Evolutionary conservation across 2,888 invertebrate genomes (phyloP).

Genomic region (Drosophila tripunctata): DNA sequence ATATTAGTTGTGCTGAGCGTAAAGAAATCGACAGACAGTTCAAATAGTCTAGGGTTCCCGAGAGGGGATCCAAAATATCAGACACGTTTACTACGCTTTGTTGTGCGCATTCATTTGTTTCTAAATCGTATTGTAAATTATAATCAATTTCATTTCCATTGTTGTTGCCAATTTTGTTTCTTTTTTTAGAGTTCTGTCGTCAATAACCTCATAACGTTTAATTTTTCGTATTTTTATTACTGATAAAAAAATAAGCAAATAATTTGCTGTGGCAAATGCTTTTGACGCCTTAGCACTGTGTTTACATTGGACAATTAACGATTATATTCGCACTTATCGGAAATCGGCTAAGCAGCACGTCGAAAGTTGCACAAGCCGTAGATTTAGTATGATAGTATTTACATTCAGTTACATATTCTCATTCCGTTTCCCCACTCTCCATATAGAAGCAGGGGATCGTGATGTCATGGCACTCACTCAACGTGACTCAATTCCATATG

Average conservation of each 20-base stretch:
- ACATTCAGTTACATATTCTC: background rate
- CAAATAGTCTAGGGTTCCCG: background rate
- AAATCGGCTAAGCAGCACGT: conserved; percentile 11
- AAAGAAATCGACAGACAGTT: conserved; percentile 1
- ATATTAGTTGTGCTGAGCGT: background rate
- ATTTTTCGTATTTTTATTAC: conserved; percentile 18
- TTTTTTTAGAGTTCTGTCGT: conserved; percentile 8
- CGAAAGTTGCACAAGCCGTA: background rate
- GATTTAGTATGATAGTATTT: background rate
- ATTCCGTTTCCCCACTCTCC: background rate
- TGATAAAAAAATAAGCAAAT: conserved; percentile 29
- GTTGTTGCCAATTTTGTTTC: background rate
- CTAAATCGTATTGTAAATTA: conserved; percentile 24
- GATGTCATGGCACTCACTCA: conserved; percentile 36
- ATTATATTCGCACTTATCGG: conserved; percentile 14
- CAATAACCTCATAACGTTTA: conserved; percentile 27
- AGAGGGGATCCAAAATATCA: background rate
- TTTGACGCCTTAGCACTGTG: conserved; percentile 35
- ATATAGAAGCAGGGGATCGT: background rate
- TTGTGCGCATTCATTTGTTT: background rate
- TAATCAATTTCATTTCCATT: conserved; percentile 36
- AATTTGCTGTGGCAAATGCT: conserved; percentile 15
- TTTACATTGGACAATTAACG: conserved; percentile 42
- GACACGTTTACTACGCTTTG: conserved; percentile 11
- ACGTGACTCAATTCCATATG: conserved; percentile 32